Evolutionary conservation across 2,113 vertebrate species (phyloP).

Genomic region (Galbula dea): DNA sequence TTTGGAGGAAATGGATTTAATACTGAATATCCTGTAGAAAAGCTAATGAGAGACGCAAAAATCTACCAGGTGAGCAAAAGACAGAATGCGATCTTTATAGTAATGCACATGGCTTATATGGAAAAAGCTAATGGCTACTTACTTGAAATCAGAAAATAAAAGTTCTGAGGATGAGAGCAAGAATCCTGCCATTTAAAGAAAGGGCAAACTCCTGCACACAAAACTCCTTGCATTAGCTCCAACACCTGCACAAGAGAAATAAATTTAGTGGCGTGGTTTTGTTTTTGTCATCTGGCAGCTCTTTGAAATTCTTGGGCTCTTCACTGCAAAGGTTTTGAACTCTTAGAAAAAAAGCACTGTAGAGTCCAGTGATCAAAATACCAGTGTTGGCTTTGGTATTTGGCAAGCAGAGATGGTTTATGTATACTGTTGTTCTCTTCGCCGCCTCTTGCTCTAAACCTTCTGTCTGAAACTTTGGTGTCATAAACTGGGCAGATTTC

Average conservation of each 20-base stretch:
- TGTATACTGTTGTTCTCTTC: not conserved
- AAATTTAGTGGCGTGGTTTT: not conserved
- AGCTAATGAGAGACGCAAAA: conserved; percentile 96
- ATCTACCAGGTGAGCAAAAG: conserved; percentile 85
- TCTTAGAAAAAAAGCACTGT: not conserved
- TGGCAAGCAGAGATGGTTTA: not conserved
- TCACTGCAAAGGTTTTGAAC: not conserved
- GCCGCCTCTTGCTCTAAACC: not conserved
- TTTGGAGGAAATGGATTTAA: conserved; percentile 96
- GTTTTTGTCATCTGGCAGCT: not conserved
- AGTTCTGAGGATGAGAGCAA: not conserved
- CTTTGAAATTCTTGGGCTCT: not conserved
- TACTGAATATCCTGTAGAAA: conserved; percentile 95
- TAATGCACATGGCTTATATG: not conserved
- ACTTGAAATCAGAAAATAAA: not conserved
- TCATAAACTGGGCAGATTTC: not conserved
- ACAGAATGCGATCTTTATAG: not conserved
- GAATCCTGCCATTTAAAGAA: not conserved
- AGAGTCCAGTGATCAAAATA: not conserved
- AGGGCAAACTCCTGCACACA: not conserved
- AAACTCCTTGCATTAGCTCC: not conserved
- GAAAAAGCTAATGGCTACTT: not conserved
- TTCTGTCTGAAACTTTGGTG: not conserved
- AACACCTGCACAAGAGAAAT: not conserved
- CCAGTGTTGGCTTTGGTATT: not conserved